Evolutionary conservation across 2,888 invertebrate genomes (phyloP).

Genomic region (Scaptomyza parva): DNA sequence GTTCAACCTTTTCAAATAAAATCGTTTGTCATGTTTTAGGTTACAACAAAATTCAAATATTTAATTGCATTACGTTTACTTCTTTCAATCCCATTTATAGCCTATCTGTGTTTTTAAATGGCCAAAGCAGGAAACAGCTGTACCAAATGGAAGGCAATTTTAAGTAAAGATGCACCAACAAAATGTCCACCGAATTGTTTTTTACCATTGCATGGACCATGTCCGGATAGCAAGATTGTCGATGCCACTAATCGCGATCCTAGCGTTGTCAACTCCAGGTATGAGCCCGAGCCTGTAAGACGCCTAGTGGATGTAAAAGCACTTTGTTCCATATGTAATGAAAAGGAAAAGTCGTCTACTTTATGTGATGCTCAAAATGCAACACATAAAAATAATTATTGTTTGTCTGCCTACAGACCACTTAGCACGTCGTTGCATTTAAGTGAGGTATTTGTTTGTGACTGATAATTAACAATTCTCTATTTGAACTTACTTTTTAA

Average conservation of each 20-base stretch:
- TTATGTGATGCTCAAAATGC: slow-evolving; percentile 42
- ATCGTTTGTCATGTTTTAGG: neutral
- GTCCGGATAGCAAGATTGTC: slow-evolving; percentile 40
- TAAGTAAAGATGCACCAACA: neutral
- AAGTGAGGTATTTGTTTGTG: slow-evolving; percentile 46
- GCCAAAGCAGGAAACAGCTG: slow-evolving; percentile 49
- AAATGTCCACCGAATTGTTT: slow-evolving; percentile 39
- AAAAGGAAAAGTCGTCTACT: slow-evolving; percentile 28
- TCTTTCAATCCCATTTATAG: neutral
- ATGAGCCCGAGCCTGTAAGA: slow-evolving; percentile 40
- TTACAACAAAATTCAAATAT: slow-evolving; percentile 16
- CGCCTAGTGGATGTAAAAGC: slow-evolving; percentile 34
- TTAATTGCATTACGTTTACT: slow-evolving; percentile 27
- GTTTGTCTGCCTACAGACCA: slow-evolving; percentile 53
- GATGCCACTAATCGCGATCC: neutral
- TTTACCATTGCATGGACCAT: slow-evolving; percentile 37
- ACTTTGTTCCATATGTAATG: slow-evolving; percentile 24
- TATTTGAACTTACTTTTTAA: neutral
- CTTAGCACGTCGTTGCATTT: slow-evolving; percentile 49
- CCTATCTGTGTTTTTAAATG: slow-evolving; percentile 31
- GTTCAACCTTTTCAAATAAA: neutral
- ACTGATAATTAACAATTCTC: neutral
- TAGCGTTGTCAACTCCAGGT: slow-evolving; percentile 6
- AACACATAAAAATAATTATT: slow-evolving; percentile 38
- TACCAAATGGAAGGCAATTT: slow-evolving; percentile 27